phyloP scores from a whole-genome alignment of 2,888 invertebrate species.

The Metacarcinus magister region DNA sequence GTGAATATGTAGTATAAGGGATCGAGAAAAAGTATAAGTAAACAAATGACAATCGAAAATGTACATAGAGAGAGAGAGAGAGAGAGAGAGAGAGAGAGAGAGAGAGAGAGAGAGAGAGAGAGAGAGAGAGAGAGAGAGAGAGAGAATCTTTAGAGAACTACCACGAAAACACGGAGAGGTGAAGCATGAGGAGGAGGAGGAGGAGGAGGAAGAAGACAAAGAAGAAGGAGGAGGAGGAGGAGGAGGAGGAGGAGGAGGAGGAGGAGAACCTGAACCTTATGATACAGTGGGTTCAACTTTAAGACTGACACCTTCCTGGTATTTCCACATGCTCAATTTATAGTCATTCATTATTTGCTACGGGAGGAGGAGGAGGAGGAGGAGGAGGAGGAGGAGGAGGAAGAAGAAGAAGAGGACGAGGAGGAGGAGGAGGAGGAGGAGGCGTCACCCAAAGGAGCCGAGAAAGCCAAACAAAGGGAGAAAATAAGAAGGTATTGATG shows the following conservation, averaged over 20 bases:
- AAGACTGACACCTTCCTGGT: not conserved
- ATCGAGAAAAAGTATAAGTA: not conserved
- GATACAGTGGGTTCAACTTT: constrained; percentile 44
- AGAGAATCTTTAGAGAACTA: too few relatives aligned
- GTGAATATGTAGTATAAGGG: too few relatives aligned
- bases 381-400: not conserved
- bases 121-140: too few relatives aligned
- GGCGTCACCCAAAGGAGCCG: not conserved
- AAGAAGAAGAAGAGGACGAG: not conserved
- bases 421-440: not conserved
- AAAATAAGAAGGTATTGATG: not conserved
- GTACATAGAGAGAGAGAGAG: not conserved
- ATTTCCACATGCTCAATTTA: constrained; percentile 46
- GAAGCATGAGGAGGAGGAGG: not conserved
- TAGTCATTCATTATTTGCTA: constrained; percentile 51
- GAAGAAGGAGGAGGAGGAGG: not conserved
- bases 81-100: not conserved
- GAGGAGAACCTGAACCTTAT: not conserved
- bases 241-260: not conserved
- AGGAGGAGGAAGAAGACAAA: not conserved
- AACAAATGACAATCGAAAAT: too few relatives aligned
- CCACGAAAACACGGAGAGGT: not conserved
- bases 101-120: not conserved
- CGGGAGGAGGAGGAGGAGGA: not conserved
- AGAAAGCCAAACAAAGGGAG: not conserved